phyloP scores from a whole-genome alignment of 1,140 invertebrate genomes.

The Sarcophaga peregrina region DNA sequence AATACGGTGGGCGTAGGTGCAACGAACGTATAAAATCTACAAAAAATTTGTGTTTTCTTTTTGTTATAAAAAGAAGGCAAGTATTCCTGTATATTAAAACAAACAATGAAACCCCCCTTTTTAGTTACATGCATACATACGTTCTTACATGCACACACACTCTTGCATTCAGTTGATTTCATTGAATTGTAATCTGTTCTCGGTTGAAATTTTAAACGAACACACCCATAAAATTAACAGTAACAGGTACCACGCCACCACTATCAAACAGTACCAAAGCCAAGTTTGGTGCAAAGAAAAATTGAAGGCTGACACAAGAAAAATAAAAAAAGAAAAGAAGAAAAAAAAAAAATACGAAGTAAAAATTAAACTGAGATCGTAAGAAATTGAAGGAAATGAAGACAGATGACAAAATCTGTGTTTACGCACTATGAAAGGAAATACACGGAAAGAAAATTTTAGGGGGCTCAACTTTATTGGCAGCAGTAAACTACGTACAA shows the following conservation, averaged over 20 bases:
- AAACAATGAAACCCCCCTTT: background rate
- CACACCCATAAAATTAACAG: slow-evolving; percentile 40
- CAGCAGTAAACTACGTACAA: no score
- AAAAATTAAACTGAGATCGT: background rate
- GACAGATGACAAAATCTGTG: slow-evolving; percentile 32
- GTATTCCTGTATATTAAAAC: background rate
- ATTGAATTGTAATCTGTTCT: slow-evolving; percentile 20
- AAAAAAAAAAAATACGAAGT: no score
- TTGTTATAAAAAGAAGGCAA: no score
- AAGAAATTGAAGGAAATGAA: slow-evolving; percentile 12
- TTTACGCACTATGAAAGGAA: slow-evolving; percentile 25
- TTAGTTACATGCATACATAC: background rate
- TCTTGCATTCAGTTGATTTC: slow-evolving; percentile 8
- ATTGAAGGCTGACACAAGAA: slow-evolving; percentile 1
- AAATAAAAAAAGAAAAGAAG: background rate
- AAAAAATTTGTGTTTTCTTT: background rate
- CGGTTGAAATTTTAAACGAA: slow-evolving; percentile 35
- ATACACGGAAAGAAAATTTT: slow-evolving; percentile 1
- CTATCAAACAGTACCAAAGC: background rate
- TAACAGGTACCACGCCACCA: slow-evolving; percentile 33
- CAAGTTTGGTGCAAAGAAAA: background rate
- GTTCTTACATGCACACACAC: no score
- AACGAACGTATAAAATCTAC: slow-evolving; percentile 55
- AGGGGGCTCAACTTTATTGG: no score
- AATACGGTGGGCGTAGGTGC: slow-evolving; percentile 59